Conservation (phyloP, 2,797 vertebrate genomes). For the Halcyon leucocephala region DNA sequence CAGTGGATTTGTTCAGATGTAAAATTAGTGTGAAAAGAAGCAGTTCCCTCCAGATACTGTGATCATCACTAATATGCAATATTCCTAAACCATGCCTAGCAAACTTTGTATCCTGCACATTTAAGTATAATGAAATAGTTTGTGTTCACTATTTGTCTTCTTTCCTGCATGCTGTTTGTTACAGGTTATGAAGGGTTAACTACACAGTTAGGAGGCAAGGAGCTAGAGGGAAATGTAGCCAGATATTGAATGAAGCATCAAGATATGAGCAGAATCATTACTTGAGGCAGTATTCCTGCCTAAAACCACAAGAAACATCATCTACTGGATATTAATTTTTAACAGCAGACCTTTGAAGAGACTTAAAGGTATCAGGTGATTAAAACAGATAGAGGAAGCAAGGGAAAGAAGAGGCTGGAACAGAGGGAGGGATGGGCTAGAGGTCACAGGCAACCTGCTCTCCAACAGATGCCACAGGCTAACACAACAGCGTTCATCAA, state of each 20-base stretch:
- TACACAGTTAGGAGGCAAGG: not conserved
- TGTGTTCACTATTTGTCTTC: not conserved
- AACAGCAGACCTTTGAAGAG: conserved; percentile 33
- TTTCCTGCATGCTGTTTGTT: not conserved
- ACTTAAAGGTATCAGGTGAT: conserved; percentile 24
- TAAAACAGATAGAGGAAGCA: not conserved
- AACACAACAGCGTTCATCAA: not conserved
- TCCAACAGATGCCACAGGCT: not conserved
- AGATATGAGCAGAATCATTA: not conserved
- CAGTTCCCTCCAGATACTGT: not conserved
- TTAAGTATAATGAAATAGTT: not conserved
- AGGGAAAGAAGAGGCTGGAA: not conserved
- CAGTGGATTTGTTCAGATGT: not conserved
- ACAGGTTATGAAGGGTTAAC: not conserved
- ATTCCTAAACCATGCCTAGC: not conserved
- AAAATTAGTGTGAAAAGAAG: not conserved
- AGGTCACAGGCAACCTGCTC: fast-evolving
- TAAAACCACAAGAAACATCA: not conserved
- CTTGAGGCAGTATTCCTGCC: not conserved
- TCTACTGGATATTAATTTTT: not conserved
- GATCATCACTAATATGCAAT: not conserved
- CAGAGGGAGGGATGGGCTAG: not conserved
- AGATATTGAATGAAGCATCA: not conserved
- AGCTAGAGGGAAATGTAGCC: not conserved
- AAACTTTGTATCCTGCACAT: not conserved